phyloP scores from a whole-genome alignment of 2,797 vertebrate species.

The Euphonia xanthogaster region DNA sequence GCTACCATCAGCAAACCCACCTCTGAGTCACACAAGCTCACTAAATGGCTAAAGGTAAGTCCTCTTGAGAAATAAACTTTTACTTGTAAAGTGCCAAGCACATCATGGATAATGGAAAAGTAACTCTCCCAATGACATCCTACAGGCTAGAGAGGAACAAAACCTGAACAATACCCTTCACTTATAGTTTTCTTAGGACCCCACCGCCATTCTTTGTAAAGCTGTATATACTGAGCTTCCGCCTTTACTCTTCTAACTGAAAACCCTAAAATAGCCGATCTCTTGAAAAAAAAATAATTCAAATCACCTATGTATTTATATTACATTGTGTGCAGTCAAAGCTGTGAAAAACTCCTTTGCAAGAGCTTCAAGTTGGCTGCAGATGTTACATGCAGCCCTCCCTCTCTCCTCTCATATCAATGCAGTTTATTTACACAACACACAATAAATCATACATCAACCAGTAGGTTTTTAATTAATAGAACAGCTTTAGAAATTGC shows the following conservation, averaged over 20 bases:
- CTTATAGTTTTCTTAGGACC: neutral
- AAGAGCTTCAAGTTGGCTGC: neutral
- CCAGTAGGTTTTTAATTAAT: neutral
- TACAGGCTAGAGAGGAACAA: neutral
- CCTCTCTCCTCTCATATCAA: neutral
- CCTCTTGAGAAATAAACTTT: neutral
- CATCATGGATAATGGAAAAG: neutral
- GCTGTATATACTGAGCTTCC: neutral
- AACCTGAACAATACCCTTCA: neutral
- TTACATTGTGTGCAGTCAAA: neutral
- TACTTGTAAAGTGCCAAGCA: neutral
- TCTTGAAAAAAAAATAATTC: neutral
- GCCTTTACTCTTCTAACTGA: neutral
- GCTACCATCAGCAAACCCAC: neutral
- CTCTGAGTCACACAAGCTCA: neutral
- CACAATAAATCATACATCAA: neutral
- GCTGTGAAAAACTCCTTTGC: neutral
- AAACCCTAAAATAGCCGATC: fast-evolving
- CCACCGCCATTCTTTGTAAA: neutral
- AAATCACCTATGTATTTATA: neutral
- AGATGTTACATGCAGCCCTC: neutral
- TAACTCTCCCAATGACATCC: neutral
- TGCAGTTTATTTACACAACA: neutral
- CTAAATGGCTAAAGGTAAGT: neutral
- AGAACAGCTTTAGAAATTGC: neutral